Percentiles rank a stretch among this genome's conserved stretches.
These are phyloP conservation scores for Oryzias dopingdopingensis DNA, from an alignment of 2,797 vertebrate genomes.

Conservation along the genomic window DNA sequence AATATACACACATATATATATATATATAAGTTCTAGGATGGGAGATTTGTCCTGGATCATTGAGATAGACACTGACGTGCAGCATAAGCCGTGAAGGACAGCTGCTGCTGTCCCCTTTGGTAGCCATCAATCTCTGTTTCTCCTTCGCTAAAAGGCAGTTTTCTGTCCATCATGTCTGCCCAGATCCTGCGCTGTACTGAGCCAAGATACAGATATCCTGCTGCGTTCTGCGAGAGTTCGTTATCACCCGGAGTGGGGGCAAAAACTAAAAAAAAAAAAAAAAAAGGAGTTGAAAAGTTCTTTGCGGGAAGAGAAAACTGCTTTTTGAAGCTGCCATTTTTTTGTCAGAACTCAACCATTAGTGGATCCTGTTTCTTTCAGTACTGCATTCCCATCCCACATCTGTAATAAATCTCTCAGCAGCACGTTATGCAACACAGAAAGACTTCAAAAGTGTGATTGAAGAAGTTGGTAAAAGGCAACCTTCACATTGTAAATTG, in stretches of 20 bases:
- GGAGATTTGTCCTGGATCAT: background rate
- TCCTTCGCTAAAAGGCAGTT: too few species aligned
- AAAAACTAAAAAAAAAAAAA: too few species aligned
- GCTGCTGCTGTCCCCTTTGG: conserved; percentile 10
- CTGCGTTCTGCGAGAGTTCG: too few species aligned
- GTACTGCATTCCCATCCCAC: background rate
- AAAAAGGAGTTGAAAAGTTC: too few species aligned
- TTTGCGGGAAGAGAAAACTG: too few species aligned
- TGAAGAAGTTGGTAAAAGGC: conserved; percentile 1
- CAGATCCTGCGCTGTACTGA: too few species aligned
- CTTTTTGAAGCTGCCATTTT: too few species aligned
- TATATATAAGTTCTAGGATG: too few species aligned
- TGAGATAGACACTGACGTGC: background rate
- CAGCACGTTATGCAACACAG: background rate
- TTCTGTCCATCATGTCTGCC: too few species aligned
- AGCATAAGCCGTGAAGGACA: background rate
- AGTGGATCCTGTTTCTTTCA: background rate
- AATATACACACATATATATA: background rate
- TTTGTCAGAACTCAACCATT: background rate
- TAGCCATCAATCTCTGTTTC: background rate
- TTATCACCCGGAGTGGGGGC: too few species aligned
- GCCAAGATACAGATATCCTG: too few species aligned
- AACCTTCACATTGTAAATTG: background rate
- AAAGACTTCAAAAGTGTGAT: background rate
- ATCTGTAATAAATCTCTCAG: background rate